A percentile compares a stretch with the other conserved stretches of the same genome.
These are phyloP conservation scores for Rhinolophus ferrumequinum DNA, from an alignment of 2,113 vertebrate genomes.

Conservation along the genomic window DNA sequence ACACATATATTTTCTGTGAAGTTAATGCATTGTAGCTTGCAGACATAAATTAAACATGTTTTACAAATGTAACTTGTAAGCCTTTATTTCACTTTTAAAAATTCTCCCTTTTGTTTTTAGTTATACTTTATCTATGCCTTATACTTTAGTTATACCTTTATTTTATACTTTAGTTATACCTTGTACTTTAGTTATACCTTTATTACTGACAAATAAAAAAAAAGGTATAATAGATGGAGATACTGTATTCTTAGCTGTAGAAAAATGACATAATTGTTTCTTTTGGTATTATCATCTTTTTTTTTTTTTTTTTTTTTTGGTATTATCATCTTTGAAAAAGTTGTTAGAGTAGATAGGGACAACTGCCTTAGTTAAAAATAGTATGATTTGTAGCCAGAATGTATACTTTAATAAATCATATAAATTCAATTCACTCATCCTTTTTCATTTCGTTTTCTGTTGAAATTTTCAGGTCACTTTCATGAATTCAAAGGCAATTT, in stretches of 20 bases:
- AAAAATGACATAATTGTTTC: conserved; percentile 83
- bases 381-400: conserved; percentile 71
- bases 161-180: too few relatives aligned
- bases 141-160: too few relatives aligned
- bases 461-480: conserved; percentile 93
- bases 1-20: conserved; percentile 51
- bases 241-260: conserved; percentile 77
- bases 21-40: conserved; percentile 58
- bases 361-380: conserved; percentile 64
- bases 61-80: conserved; percentile 53
- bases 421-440: conserved; percentile 37
- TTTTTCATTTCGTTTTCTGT: conserved; percentile 72
- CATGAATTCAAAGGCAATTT: conserved; percentile 96
- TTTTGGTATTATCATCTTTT: conserved; percentile 79
- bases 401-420: conserved; percentile 42
- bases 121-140: conserved; percentile 13
- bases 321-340: conserved; percentile 81
- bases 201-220: conserved; percentile 65
- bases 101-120: conserved; percentile 63
- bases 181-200: not conserved
- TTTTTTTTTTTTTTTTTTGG: conserved; percentile 80
- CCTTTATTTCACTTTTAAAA: conserved; percentile 48
- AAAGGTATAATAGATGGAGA: conserved; percentile 65
- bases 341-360: conserved; percentile 74
- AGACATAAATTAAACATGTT: conserved; percentile 65